Base-by-base conservation (phyloP, 2,888 invertebrate species). In the Fragum whitleyi region DNA sequence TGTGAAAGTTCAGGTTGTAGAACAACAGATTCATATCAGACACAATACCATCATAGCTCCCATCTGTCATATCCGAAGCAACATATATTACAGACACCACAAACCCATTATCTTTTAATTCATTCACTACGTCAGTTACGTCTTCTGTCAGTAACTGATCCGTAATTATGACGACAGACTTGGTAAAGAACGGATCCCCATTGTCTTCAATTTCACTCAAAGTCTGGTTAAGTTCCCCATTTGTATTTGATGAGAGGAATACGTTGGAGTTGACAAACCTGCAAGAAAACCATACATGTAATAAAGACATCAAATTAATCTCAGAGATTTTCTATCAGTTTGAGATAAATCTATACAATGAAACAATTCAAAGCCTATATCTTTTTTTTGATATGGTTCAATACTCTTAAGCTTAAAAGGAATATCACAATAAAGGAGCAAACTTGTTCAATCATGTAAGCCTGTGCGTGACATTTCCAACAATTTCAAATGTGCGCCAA, bases 11-110 rank as follows among this genome's bases (percentile, higher is more conserved):
- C 11, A 39, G 23, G 23, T 29, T n/a, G 51, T 32, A 78, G 51
- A 73, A 78, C 14, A 73, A 59, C 19, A 78, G 57, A 36, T 73
- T 68, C 61, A 2, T 7, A 26, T 73, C 51, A 2, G 78, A 78
- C 28, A 73, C 78, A 21, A 78, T 26, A n/a, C 23, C 14, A 28
- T 68, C 28, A 47, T 59, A 73, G 21, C 28, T 59, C 23, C 16
- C 19, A 36, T 78, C 78, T n/a, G 69, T 67, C 42, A 28, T 26
- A n/a, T 36, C 55, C 32, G 65, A 47, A 42, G 36, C 23, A 9
- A 29, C 51, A 51, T 77, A 77, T 0, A 77, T 57, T 19, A 78
- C 78, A 57, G 73, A 57, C 1, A 78, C 39, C 19, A 78, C 23
- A 6, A 61, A 69, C 14, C 78, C 78, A 23, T 19, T 32, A 9